phyloP scores from a whole-genome alignment of 2,113 vertebrate species.

The Xenus cinereus region DNA sequence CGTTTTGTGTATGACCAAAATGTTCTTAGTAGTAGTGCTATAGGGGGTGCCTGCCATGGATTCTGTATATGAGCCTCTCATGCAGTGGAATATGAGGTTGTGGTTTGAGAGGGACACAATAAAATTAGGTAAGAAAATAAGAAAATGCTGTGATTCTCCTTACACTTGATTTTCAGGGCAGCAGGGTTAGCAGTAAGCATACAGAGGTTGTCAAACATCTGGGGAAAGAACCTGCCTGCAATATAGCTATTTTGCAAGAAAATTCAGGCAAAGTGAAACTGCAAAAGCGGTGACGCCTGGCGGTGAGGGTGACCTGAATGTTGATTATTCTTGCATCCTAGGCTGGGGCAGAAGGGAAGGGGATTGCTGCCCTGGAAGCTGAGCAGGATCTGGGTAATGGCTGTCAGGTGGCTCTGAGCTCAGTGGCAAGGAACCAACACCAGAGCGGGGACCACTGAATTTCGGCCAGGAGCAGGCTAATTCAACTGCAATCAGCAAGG shows the following conservation, averaged over 20 bases:
- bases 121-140: background rate
- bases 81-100: background rate
- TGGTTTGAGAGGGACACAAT: background rate
- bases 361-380: background rate
- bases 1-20: background rate
- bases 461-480: background rate
- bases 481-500: background rate
- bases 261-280: background rate
- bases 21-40: background rate
- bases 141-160: background rate
- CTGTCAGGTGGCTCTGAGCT: background rate
- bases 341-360: background rate
- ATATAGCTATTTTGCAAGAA: background rate
- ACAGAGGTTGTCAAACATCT: background rate
- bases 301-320: background rate
- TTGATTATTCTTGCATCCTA: rapidly evolving
- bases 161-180: background rate
- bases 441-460: background rate
- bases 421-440: background rate
- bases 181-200: background rate
- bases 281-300: background rate
- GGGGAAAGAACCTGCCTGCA: background rate
- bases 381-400: background rate
- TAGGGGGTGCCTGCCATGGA: background rate
- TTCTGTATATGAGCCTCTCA: background rate